Percentiles rank a stretch among this genome's conserved stretches.
Conservation (phyloP, 2,113 vertebrate genomes). For the Bubalus kerabau region DNA sequence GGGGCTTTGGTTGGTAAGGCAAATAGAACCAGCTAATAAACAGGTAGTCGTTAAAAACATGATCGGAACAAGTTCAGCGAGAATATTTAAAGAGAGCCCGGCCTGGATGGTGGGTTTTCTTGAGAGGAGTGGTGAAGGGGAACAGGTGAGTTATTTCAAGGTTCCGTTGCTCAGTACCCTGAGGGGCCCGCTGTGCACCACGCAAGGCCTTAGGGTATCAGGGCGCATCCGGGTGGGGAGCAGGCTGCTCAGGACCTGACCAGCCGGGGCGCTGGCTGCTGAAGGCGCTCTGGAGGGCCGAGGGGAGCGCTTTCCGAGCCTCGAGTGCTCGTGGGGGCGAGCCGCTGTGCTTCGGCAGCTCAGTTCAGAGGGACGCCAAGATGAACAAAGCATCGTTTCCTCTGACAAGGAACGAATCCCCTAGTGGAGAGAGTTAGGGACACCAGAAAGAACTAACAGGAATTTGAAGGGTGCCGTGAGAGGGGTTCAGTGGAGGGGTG, state of each 20-base stretch:
- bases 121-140: neutral
- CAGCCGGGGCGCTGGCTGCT: neutral
- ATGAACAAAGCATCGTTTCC: neutral
- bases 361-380: neutral
- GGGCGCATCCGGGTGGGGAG: neutral
- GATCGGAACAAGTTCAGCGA: neutral
- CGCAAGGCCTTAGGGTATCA: fast-evolving
- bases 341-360: neutral
- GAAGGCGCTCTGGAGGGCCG: neutral
- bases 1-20: neutral
- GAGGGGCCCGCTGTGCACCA: neutral
- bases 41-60: neutral
- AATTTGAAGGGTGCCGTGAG: neutral
- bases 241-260: neutral
- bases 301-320: neutral
- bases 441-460: neutral
- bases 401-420: neutral
- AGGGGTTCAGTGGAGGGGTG: neutral
- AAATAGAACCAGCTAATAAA: neutral
- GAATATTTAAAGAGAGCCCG: neutral
- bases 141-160: neutral
- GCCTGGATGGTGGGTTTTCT: neutral
- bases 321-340: neutral
- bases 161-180: neutral
- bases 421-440: neutral